Evolutionary conservation across 1,140 invertebrate genomes (phyloP).

Genomic region (Cheumatopsyche charites): DNA sequence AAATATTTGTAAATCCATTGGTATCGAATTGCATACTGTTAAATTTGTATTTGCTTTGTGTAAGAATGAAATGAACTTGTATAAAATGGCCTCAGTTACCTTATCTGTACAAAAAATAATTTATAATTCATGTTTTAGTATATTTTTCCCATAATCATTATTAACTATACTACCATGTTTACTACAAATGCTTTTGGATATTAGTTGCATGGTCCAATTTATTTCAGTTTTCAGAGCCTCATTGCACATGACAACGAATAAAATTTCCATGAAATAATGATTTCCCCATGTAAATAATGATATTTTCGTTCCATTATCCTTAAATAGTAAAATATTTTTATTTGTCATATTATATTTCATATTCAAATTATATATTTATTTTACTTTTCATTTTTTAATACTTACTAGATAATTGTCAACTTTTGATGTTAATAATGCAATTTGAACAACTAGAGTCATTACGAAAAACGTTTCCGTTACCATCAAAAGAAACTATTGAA

Average conservation of each 20-base stretch:
- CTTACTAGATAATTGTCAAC: background rate
- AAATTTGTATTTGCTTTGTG: conserved; percentile 1
- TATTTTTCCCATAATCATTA: no score
- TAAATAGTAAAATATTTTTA: background rate
- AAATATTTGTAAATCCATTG: conserved; percentile 12
- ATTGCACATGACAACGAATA: background rate
- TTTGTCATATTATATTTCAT: no score
- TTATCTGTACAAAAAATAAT: no score
- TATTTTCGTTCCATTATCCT: background rate
- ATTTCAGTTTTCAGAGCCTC: background rate
- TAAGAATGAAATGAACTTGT: no score
- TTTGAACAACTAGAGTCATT: no score
- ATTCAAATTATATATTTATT: no score
- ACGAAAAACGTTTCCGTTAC: no score
- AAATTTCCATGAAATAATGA: background rate
- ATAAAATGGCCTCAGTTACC: no score
- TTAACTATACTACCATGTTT: background rate
- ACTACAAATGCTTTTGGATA: background rate
- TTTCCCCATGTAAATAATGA: background rate
- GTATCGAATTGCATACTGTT: background rate
- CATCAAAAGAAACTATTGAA: no score
- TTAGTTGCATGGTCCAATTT: background rate
- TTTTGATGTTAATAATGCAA: no score
- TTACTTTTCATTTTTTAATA: background rate
- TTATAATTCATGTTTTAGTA: no score